Conservation (phyloP, 2,888 invertebrate species). For the Actias luna region DNA sequence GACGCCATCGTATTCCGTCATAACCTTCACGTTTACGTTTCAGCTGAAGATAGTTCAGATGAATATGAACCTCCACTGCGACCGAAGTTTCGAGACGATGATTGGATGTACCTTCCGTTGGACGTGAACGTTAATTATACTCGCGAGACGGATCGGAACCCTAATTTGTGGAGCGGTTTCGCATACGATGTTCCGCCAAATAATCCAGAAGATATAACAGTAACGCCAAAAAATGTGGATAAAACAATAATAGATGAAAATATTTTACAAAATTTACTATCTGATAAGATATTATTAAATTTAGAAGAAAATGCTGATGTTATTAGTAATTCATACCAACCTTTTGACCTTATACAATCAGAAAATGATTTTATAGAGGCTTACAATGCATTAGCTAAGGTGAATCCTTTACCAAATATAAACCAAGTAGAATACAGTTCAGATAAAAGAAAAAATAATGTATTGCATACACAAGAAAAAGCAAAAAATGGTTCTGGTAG, state of each 20-base stretch:
- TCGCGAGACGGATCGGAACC: constrained; percentile 27
- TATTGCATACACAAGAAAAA: neutral
- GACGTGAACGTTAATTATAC: constrained; percentile 36
- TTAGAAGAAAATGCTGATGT: constrained; percentile 22
- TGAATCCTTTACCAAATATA: constrained; percentile 67
- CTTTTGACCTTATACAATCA: constrained; percentile 62
- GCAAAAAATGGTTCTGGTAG: neutral
- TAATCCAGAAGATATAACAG: constrained; percentile 49
- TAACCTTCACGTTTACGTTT: constrained; percentile 75
- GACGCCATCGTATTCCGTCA: constrained; percentile 60
- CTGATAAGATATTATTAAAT: constrained; percentile 35
- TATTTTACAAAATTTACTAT: constrained; percentile 54
- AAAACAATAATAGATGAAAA: constrained; percentile 60
- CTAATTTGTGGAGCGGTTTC: constrained; percentile 20
- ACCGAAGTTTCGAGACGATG: constrained; percentile 61
- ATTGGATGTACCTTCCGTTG: constrained; percentile 72
- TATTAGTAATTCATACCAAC: constrained; percentile 34
- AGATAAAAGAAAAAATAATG: neutral
- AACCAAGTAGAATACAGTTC: constrained; percentile 23
- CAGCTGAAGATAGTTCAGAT: constrained; percentile 79
- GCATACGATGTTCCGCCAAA: constrained; percentile 24
- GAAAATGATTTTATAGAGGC: constrained; percentile 77
- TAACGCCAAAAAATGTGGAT: constrained; percentile 55
- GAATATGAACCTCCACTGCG: constrained; percentile 64
- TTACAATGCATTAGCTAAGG: constrained; percentile 69